These are phyloP conservation scores for Tamias sibiricus DNA, from an alignment of 2,113 vertebrate genomes.

Conservation along the genomic window DNA sequence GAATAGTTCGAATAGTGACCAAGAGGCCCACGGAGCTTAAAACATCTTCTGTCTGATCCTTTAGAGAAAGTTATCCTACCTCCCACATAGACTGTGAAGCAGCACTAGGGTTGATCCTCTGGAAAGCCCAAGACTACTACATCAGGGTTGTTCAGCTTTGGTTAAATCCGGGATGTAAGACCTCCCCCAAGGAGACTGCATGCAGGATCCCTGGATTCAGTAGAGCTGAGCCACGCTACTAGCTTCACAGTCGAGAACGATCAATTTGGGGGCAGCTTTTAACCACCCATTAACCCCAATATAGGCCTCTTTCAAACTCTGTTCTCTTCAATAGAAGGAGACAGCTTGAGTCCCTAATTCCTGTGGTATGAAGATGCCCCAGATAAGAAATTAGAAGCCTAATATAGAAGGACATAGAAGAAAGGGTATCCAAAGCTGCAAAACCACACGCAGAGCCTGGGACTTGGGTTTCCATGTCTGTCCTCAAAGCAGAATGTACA, in stretches of 20 bases:
- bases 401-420: not conserved
- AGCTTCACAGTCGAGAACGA: not conserved
- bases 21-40: not conserved
- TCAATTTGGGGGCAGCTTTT: not conserved
- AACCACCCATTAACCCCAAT: not conserved
- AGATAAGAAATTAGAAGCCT: not conserved
- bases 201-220: not conserved
- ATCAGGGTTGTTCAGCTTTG: not conserved
- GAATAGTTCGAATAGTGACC: not conserved
- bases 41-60: not conserved
- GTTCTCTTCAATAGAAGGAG: not conserved
- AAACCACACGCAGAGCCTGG: not conserved
- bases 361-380: too few species aligned
- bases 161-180: not conserved
- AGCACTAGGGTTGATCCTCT: not conserved
- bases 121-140: not conserved
- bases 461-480: not conserved
- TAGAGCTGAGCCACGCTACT: not conserved
- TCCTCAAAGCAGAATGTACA: not conserved
- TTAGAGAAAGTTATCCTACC: not conserved
- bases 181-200: not conserved
- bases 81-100: not conserved
- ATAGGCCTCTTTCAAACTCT: not conserved
- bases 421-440: not conserved
- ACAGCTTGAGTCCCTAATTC: not conserved